phyloP scores from a whole-genome alignment of 37 sponge, comb jelly and placozoan species.

The Chondrosia reniformis region DNA sequence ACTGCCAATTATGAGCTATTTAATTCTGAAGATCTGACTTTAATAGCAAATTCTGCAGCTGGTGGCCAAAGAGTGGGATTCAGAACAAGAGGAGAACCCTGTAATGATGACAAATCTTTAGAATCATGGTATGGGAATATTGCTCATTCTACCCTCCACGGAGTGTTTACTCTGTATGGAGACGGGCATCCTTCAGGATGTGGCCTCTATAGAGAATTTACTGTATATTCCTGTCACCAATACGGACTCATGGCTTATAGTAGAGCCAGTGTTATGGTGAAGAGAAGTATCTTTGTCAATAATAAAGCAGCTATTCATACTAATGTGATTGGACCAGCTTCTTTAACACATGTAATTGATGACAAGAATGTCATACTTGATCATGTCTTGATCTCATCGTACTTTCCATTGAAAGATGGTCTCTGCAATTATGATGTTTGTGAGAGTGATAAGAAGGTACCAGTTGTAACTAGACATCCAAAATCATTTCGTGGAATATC shows the following conservation, averaged over 20 bases:
- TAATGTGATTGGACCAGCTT: constrained; percentile 62
- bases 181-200: constrained; percentile 74
- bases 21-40: constrained; percentile 22
- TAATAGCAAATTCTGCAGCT: constrained; percentile 61
- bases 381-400: constrained; percentile 43
- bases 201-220: constrained; percentile 42
- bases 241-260: constrained; percentile 74
- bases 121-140: constrained; percentile 51
- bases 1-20: constrained; percentile 68
- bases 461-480: constrained; percentile 43
- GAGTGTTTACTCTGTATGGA: constrained; percentile 56
- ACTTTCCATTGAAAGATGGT: too few relatives aligned
- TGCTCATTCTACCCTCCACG: constrained; percentile 79
- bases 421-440: too few relatives aligned
- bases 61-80: constrained; percentile 71
- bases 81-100: constrained; percentile 75
- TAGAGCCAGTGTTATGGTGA: constrained; percentile 42
- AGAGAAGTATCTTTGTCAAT: constrained; percentile 52
- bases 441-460: constrained; percentile 26
- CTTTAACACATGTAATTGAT: constrained; percentile 42
- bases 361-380: constrained; percentile 49
- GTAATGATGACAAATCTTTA: background rate
- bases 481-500: constrained; percentile 29
- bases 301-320: constrained; percentile 67
- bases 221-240: constrained; percentile 62